phyloP scores from a whole-genome alignment of 2,888 invertebrate genomes.

The Trichacis sp. region DNA sequence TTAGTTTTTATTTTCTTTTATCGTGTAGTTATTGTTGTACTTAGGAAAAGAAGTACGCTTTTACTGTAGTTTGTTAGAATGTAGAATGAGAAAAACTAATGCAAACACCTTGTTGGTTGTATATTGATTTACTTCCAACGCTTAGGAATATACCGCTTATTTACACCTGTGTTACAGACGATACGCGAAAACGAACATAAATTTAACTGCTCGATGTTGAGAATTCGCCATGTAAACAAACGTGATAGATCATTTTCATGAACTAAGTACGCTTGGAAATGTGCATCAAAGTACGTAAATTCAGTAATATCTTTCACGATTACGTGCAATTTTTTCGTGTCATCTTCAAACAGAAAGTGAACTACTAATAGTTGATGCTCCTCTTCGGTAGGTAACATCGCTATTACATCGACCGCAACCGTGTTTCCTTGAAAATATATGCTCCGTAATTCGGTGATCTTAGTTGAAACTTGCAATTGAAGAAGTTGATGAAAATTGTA shows the following conservation, averaged over 20 bases:
- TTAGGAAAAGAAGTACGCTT: no score
- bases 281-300: slow-evolving; percentile 22
- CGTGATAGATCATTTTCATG: slow-evolving; percentile 11
- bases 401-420: slow-evolving; percentile 11
- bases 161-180: not conserved
- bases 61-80: no score
- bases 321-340: slow-evolving; percentile 1
- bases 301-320: slow-evolving; percentile 19
- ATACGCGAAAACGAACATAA: slow-evolving; percentile 10
- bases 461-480: no score
- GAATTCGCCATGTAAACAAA: slow-evolving; percentile 18
- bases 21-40: no score
- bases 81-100: no score
- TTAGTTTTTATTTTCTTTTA: no score
- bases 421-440: slow-evolving; percentile 14
- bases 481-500: no score
- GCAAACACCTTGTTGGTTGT: no score
- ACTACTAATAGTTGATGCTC: slow-evolving; percentile 14
- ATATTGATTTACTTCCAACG: slow-evolving; percentile 23
- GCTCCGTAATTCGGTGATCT: no score
- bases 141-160: slow-evolving; percentile 13
- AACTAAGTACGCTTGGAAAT: slow-evolving; percentile 26
- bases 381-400: slow-evolving; percentile 20
- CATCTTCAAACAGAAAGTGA: slow-evolving; percentile 13
- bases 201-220: slow-evolving; percentile 15